These are phyloP conservation scores for Melinopterus prodromus DNA, from an alignment of 2,888 invertebrate genomes.

Conservation along the genomic window DNA sequence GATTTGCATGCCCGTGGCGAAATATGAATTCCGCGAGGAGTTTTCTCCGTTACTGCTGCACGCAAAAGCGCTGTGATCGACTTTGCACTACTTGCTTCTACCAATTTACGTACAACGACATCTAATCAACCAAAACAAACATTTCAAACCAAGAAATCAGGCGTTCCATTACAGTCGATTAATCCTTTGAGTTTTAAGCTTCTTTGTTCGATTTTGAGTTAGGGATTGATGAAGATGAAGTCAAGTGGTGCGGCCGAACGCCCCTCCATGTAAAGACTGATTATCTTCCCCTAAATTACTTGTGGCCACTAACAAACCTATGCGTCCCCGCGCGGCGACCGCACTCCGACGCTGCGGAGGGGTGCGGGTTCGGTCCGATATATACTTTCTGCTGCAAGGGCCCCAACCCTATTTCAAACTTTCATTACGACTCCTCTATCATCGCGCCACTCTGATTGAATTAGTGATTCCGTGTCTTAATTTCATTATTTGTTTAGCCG, in stretches of 20 bases:
- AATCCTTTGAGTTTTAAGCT: background rate
- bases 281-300: conserved; percentile 50
- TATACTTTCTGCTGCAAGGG: background rate
- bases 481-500: conserved; percentile 18
- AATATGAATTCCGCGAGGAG: no score
- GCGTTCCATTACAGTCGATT: no score
- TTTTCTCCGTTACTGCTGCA: no score
- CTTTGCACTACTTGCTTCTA: no score
- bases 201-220: background rate
- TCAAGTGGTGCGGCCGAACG: conserved; percentile 33
- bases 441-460: conserved; percentile 19
- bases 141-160: no score
- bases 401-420: conserved; percentile 23
- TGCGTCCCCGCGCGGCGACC: conserved; percentile 44
- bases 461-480: conserved; percentile 19
- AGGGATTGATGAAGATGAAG: background rate
- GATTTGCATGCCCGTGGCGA: no score
- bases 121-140: no score
- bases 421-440: conserved; percentile 25
- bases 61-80: no score
- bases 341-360: conserved; percentile 27
- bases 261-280: conserved; percentile 44
- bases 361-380: background rate
- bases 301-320: conserved; percentile 50
- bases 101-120: no score